Percentiles rank a stretch among this genome's conserved stretches.
Conservation (phyloP, 2,888 invertebrate genomes). For the Hemithea aestivaria region DNA sequence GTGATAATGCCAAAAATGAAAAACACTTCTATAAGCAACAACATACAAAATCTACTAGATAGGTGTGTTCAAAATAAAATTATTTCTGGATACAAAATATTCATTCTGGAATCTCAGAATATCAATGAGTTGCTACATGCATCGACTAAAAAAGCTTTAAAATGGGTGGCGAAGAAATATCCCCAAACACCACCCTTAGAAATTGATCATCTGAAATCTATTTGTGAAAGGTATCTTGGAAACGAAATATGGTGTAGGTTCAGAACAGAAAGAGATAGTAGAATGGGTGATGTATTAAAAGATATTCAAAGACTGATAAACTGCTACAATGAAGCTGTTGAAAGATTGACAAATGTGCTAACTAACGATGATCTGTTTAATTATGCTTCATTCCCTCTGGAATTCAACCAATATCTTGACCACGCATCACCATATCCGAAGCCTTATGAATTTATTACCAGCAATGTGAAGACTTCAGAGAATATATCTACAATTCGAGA, state of each 20-base stretch:
- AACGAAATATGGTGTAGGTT: constrained; percentile 82
- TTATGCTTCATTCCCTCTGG: constrained; percentile 82
- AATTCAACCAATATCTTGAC: constrained; percentile 79
- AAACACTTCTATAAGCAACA: constrained; percentile 28
- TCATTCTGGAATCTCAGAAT: constrained; percentile 45
- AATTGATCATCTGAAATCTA: constrained; percentile 77
- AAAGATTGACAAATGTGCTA: constrained; percentile 79
- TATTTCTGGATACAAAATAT: constrained; percentile 60
- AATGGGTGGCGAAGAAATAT: constrained; percentile 73
- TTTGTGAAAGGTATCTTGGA: constrained; percentile 78
- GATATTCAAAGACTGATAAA: constrained; percentile 79
- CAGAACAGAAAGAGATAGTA: constrained; percentile 49
- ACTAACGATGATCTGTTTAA: constrained; percentile 79
- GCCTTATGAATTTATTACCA: constrained; percentile 83
- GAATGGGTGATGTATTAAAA: constrained; percentile 66
- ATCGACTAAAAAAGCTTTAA: constrained; percentile 59
- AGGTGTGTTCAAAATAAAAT: constrained; percentile 43
- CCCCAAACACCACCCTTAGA: constrained; percentile 74
- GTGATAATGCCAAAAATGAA: constrained; percentile 50
- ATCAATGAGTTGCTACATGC: constrained; percentile 46
- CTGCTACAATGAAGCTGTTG: constrained; percentile 84
- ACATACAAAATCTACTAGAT: constrained; percentile 42
- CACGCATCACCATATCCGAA: constrained; percentile 77
- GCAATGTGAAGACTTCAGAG: constrained; percentile 75
- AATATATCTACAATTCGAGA: constrained; percentile 71